Conservation (phyloP, 2,797 vertebrate species). For the Uromys caudimaculatus region DNA sequence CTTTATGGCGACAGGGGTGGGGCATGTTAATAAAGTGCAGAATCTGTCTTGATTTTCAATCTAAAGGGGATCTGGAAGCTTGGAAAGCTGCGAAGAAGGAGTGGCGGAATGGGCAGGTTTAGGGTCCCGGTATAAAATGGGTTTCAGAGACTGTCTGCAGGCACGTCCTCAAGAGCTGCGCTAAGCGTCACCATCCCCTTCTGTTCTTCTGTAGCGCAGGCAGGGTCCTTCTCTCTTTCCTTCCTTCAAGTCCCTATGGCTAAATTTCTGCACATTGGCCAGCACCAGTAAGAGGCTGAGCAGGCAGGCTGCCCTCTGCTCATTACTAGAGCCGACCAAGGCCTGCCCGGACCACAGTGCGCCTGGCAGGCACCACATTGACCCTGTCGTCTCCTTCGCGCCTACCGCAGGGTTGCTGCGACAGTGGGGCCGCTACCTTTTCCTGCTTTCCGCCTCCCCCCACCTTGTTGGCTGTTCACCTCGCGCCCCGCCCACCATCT, state of each 20-base stretch:
- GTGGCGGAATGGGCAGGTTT: background rate
- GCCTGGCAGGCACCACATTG: background rate
- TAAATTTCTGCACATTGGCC: background rate
- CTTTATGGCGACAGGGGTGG: background rate
- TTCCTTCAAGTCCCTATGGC: background rate
- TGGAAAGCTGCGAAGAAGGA: background rate
- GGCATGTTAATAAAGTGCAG: background rate
- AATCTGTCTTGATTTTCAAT: background rate
- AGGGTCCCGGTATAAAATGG: background rate
- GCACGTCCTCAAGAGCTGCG: background rate
- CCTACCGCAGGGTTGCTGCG: background rate
- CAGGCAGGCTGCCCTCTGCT: background rate
- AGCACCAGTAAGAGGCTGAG: background rate
- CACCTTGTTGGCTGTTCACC: background rate
- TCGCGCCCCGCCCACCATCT: background rate
- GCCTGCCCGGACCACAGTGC: constrained; percentile 2
- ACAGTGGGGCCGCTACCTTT: background rate
- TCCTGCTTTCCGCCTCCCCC: background rate
- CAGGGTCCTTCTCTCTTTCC: background rate
- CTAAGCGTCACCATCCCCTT: background rate
- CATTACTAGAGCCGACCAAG: background rate
- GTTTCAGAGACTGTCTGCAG: background rate
- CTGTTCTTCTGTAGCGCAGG: background rate
- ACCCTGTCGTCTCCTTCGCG: background rate
- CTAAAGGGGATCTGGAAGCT: background rate